Evolutionary conservation across 2,888 invertebrate genomes (phyloP), one percentile per base, ranked within the genome.

Genomic region (Drosophila diplacantha): DNA sequence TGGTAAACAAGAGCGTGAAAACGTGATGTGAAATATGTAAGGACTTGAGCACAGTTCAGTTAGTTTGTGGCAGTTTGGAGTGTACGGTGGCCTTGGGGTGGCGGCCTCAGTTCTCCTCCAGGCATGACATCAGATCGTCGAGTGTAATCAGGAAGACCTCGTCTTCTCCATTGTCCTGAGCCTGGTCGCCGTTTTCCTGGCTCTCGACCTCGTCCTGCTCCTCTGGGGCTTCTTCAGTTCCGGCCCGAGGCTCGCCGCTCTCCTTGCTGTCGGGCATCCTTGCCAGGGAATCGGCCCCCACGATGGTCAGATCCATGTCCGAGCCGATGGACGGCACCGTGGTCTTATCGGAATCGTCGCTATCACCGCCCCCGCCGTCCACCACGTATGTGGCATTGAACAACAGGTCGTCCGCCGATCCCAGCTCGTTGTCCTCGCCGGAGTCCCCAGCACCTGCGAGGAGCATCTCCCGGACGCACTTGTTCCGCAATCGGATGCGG

Each of bases 271-370:
- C 9, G 9, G 9, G 3, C 29, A 11, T 3, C 9, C 9, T 29
- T 5, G 8, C 26, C 26, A 16, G 35, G 16, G 1, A 44, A 5
- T 32, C 58, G 4, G 26, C 44, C n/a, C 32, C 46, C 16, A 55
- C 39, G 4, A 59, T 9, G n/a, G 55, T 55, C 46, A 34, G n/a
- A n/a, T n/a, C n/a, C n/a, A n/a, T n/a, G n/a, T 59, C 59, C 1
- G 55, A 54, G 31, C 26, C 11, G 3, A 26, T 32, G 11, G 59
- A 55, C 0, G 39, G 20, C 2, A 39, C 46, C 7, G 26, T 47
- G 5, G 55, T 55, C 34, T 34, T 55, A 12, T 59, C 59, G 12
- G 59, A 59, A 18, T 46, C 59, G 9, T 29, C 29, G 3, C 44
- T 53, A 0, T 22, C 29, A 16, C n/a, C 22, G 16, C 22, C 31